Base-by-base conservation (phyloP, 2,113 vertebrate genomes). In the Salvator merianae region DNA sequence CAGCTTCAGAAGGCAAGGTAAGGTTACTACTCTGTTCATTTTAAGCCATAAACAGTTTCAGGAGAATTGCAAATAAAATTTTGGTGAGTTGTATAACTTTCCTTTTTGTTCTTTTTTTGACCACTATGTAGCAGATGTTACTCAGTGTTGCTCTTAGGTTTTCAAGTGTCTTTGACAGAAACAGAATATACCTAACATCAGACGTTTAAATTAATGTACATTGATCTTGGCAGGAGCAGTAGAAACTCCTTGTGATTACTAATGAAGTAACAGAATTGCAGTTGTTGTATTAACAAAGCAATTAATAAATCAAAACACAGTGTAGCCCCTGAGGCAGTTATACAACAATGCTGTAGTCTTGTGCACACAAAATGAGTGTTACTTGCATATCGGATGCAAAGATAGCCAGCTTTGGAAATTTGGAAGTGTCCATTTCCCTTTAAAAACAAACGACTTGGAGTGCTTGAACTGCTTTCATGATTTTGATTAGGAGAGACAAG, bases 211-310 rank as follows among this genome's bases (percentile, higher is more conserved):
- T 87, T 94, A 95, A 95, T 91, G 92, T 87, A 88, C 91, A 93
- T 96, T 94, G 95, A 96, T 95, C 92, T 95, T 96, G 94, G 93
- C 91, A 93, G 86, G 83, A 80, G 90, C 90, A 94, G 93, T 90
- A 87, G 87, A 91, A 90, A 81, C 85, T 91, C 74, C 88, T 20
- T 91, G 83, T 93, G 93, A 92, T 92, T 32, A 5, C 85, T 86
- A 90, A 94, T 73, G 92, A 88, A 88, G 80, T 66, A 88, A 86
- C 90, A 88, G 90, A 87, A 85, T 66, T 55, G 88, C 88, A 88
- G 88, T 90, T 92, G 92, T 95, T 94, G 91, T 86, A 94, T 94
- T 94, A 88, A 91, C 93, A 94, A 94, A 88, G 80, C 93, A 91
- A 93, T 93, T 94, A 94, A 94, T 95, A 95, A 93, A 89, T 84